These are phyloP conservation scores for Hemiprocne comata DNA, from an alignment of 2,113 vertebrate species.

Conservation along the genomic window DNA sequence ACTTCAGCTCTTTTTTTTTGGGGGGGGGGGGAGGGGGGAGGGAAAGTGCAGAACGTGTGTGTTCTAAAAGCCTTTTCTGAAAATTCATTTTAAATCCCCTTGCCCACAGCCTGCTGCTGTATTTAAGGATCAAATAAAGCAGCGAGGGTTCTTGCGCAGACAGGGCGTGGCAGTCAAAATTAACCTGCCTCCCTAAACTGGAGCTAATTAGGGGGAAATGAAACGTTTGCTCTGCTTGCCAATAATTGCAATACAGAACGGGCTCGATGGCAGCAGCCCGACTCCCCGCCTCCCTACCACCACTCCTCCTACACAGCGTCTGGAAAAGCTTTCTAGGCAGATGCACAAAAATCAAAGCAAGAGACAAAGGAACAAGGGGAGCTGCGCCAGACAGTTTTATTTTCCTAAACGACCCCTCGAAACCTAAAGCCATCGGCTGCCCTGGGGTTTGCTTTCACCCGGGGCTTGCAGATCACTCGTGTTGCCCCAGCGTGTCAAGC, in stretches of 20 bases:
- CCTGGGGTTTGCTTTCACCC: background rate
- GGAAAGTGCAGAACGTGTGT: fast-evolving
- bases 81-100: background rate
- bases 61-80: background rate
- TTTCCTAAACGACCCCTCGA: background rate
- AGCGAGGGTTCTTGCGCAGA: background rate
- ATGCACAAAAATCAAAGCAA: background rate
- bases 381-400: background rate
- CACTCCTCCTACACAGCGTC: constrained; percentile 8
- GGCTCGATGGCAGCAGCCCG: constrained; percentile 18
- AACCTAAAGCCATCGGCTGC: background rate
- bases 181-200: constrained; percentile 59
- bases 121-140: background rate
- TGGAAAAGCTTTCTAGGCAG: background rate
- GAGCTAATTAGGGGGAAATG: constrained; percentile 67
- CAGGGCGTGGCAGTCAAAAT: constrained; percentile 50
- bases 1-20: background rate
- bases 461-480: background rate
- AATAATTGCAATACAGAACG: constrained; percentile 47
- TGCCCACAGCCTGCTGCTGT: background rate
- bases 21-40: too few species aligned
- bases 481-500: constrained; percentile 6
- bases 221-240: constrained; percentile 64
- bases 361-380: background rate
- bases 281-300: background rate